These are phyloP conservation scores for Caenorhabditis sp. DNA, from an alignment of 2,888 invertebrate genomes.

Conservation along the genomic window DNA sequence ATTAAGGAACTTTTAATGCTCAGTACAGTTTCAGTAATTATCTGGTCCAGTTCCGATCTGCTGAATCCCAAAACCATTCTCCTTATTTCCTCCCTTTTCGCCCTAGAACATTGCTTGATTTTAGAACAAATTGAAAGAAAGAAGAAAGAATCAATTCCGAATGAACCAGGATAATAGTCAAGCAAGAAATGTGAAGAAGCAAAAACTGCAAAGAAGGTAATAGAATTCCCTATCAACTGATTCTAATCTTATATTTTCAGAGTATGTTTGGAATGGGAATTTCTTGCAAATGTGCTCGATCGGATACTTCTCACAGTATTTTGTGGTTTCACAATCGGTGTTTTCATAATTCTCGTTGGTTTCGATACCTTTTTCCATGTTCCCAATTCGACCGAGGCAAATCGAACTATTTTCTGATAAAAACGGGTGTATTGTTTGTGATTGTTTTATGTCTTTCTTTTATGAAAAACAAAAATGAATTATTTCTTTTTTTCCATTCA, in stretches of 20 bases:
- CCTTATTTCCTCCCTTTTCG: too few species aligned
- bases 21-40: too few species aligned
- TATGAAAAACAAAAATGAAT: neutral
- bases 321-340: constrained; percentile 57
- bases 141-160: constrained; percentile 34
- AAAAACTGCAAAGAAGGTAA: constrained; percentile 67
- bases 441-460: neutral
- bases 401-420: neutral
- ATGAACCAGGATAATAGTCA: constrained; percentile 49
- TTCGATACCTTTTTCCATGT: constrained; percentile 55
- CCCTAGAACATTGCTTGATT: too few species aligned
- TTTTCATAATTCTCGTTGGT: constrained; percentile 61
- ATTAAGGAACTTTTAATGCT: too few species aligned
- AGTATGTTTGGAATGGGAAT: constrained; percentile 69
- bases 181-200: constrained; percentile 59
- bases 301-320: constrained; percentile 64
- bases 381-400: constrained; percentile 12
- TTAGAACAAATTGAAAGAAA: constrained; percentile 39
- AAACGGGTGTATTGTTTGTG: neutral
- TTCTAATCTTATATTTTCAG: constrained; percentile 35
- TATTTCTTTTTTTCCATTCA: neutral
- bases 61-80: too few species aligned
- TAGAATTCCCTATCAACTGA: too few species aligned
- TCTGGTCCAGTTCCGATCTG: too few species aligned
- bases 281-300: constrained; percentile 67